These are phyloP conservation scores for Rhincodon typus DNA, from an alignment of 2,797 vertebrate genomes.

Conservation along the genomic window DNA sequence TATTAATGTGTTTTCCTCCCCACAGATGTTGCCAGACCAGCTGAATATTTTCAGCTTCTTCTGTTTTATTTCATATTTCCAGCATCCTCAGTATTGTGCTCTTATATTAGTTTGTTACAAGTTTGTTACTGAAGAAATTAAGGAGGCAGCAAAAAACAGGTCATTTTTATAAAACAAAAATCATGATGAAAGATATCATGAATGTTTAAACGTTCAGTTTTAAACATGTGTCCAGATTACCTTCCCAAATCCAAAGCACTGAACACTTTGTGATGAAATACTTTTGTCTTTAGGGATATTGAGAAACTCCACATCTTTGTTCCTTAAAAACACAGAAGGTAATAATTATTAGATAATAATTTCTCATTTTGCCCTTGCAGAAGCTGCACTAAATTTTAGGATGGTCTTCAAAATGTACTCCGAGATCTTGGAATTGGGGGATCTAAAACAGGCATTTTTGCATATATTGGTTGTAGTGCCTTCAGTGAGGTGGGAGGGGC, in stretches of 20 bases:
- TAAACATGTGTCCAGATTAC: slow-evolving; percentile 47
- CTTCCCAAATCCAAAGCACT: slow-evolving; percentile 78
- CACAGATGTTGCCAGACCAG: background rate
- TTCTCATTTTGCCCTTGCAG: too few relatives aligned
- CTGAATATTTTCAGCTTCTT: background rate
- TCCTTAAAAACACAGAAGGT: slow-evolving; percentile 48
- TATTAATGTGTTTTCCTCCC: background rate
- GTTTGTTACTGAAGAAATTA: background rate
- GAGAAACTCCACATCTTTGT: slow-evolving; percentile 44
- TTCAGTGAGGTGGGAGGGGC: too few relatives aligned
- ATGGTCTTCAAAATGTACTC: too few relatives aligned
- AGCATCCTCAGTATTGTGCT: background rate
- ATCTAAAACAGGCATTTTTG: too few relatives aligned
- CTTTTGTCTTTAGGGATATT: slow-evolving; percentile 48
- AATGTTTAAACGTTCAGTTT: background rate
- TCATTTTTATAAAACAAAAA: background rate
- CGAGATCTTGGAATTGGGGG: too few relatives aligned
- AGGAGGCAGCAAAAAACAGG: background rate
- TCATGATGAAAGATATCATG: background rate
- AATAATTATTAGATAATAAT: too few relatives aligned
- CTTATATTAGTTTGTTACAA: background rate
- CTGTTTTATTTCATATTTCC: background rate
- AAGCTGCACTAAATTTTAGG: too few relatives aligned
- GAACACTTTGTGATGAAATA: slow-evolving; percentile 50
- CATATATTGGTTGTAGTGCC: too few relatives aligned